Conservation (phyloP, 2,113 vertebrate species). For the Chionis minor region DNA sequence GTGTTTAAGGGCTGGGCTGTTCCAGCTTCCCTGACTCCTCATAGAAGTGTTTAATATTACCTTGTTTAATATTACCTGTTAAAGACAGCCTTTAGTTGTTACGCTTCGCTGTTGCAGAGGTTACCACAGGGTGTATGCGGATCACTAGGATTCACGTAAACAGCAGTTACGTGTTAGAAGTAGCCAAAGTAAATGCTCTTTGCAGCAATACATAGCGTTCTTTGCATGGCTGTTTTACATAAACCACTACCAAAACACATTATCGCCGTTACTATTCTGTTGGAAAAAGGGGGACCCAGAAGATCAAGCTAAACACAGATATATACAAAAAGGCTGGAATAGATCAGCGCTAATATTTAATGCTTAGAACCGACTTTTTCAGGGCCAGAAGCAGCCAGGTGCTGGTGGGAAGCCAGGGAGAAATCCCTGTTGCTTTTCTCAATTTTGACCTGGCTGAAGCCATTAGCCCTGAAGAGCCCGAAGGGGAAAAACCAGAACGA, state of each 20-base stretch:
- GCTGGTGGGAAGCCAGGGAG: background rate
- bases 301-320: background rate
- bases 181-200: background rate
- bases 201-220: background rate
- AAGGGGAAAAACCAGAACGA: background rate
- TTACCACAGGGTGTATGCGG: background rate
- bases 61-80: background rate
- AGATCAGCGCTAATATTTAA: background rate
- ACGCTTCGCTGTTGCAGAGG: background rate
- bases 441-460: background rate
- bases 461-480: background rate
- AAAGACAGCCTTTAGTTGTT: background rate
- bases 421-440: background rate
- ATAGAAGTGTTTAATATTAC: background rate
- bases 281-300: background rate
- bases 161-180: background rate
- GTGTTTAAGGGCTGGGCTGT: background rate
- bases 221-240: background rate
- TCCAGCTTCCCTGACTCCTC: background rate
- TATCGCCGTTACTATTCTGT: background rate
- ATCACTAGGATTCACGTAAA: background rate
- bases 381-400: background rate
- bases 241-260: fast-evolving
- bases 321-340: background rate
- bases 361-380: background rate